Evolutionary conservation across 2,113 vertebrate genomes (phyloP), one percentile per base, ranked within the genome.

Genomic region (Vulpes ferrilata): DNA sequence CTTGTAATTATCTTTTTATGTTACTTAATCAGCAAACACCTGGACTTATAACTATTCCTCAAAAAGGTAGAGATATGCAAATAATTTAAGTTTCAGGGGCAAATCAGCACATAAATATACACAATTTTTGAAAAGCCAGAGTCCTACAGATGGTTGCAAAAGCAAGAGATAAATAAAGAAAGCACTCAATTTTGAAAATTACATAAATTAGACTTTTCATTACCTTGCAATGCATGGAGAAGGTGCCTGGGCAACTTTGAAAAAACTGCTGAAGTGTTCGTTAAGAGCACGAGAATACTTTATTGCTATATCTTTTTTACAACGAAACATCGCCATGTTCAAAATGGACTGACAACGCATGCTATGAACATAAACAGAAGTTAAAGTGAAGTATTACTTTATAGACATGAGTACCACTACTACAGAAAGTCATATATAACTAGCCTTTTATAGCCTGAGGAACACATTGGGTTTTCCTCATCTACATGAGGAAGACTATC

Each of bases 311-410:
- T 99, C 99, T 78, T 99, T 99, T 97, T 99, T 99, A 98, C 99
- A 99, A 76, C 98, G 99, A 97, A 99, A 99, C 99, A 99, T 99
- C 13, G 99, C 98, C 99, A 99, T 99, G 96, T 99, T 99, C 97
- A 99, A 98, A 93, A 99, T 98, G 96, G 99, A 99, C 99, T 99
- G 99, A 98, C 99, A 99, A 93, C 99, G 99, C 99, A 99, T 98
- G 98, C 99, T 99, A 95, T 9, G 32, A 51, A 93, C 88, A 96
- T 62, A 88, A 95, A 74, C 97, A 94, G n/a, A 94, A 35, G 80
- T 8, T 73, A 93, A 81, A 95, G 7, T 4, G 25, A 5, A 67
- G 1, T 0, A 0, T 0, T 51, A 51, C 2, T 32, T 1, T 17
- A 16, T 1, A n/a, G 32, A 17, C 71, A 48, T 8, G 43, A 59